Evolutionary conservation across 1,140 invertebrate genomes (phyloP), one percentile per base, ranked within the genome.

Genomic region (Meloidogyne floridensis): DNA sequence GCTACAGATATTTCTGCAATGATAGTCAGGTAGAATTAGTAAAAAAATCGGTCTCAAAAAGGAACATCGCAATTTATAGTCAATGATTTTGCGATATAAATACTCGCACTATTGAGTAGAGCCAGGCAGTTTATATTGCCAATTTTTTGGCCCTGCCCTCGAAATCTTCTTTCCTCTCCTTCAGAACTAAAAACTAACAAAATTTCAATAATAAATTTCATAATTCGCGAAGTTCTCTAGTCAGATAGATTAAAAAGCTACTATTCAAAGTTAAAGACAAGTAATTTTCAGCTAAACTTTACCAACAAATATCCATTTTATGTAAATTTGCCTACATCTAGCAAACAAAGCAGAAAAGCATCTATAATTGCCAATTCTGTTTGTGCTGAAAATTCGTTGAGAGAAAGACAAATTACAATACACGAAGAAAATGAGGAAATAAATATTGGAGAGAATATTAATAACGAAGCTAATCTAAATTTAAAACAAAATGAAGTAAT

Each of bases 311-410:
- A 84, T 75, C 83, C 83, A 18, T 84, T 81, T 54, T 84, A 71
- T 65, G 84, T 85, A 10, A 77, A 84, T 70, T 59, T 84, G 54
- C 83, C 83, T 6, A 82, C 84, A 15, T 85, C 83, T 20, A 86
- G 85, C 13, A 84, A 84, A 51, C 83, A 84, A 69, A 84, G 83
- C 71, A 43, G 83, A 76, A 84, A 84, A 70, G 80, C 72, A 18
- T 83, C 82, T 5, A 47, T 85, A 65, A 47, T 84, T 20, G 83
- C 83, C 0, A 84, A 78, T 72, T 70, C 84, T 15, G 82, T 84
- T 43, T 15, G 77, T 10, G 72, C 73, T 18, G 83, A 84, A 73
- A 65, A 72, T 47, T 69, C 59, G 10, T 69, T 71, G 5, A 65
- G 6, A 6, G 59, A 65, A 65, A 65, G 59, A 65, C 59, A 65